Evolutionary conservation across 2,797 vertebrate species (phyloP).

Genomic region (Perodicticus potto): DNA sequence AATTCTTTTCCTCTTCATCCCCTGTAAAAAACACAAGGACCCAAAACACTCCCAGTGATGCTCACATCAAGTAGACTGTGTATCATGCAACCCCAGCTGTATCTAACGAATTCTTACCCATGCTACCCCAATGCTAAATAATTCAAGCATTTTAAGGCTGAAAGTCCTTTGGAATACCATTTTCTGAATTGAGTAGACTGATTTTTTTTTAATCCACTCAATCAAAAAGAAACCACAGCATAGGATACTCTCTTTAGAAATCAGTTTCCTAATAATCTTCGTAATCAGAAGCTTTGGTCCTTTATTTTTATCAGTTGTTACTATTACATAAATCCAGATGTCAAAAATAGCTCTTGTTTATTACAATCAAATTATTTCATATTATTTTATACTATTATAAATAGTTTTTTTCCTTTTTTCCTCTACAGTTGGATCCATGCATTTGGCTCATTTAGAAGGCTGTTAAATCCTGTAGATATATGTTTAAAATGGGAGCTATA

Average conservation of each 20-base stretch:
- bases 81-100: background rate
- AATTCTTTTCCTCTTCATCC: background rate
- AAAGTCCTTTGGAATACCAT: constrained; percentile 7
- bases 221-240: background rate
- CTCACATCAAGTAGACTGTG: background rate
- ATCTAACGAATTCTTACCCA: background rate
- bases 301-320: constrained; percentile 44
- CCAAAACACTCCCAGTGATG: background rate
- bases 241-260: constrained; percentile 37
- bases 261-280: constrained; percentile 25
- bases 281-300: constrained; percentile 12
- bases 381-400: background rate
- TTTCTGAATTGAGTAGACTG: constrained; percentile 17
- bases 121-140: background rate
- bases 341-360: background rate
- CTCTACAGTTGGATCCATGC: background rate
- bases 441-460: background rate
- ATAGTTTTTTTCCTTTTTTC: background rate
- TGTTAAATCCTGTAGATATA: background rate
- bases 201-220: background rate
- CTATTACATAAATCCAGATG: background rate
- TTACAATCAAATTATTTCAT: background rate
- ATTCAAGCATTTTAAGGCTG: background rate
- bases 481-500: background rate
- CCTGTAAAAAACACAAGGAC: background rate